Evolutionary conservation across 2,113 vertebrate genomes (phyloP), one percentile per base, ranked within the genome.

Genomic region (Aptenodytes forsteri): DNA sequence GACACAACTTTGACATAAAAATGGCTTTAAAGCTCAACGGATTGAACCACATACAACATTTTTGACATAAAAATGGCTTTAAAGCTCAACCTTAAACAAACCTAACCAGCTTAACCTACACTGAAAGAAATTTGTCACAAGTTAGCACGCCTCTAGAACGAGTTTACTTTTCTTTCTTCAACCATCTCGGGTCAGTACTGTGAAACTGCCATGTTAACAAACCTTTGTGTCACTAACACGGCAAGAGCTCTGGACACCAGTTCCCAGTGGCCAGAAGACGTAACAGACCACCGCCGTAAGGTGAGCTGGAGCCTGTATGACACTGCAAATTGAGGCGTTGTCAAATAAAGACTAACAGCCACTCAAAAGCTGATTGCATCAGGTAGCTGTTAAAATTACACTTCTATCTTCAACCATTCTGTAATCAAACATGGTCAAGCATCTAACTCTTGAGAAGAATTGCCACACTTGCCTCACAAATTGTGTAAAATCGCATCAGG

Each of bases 261-360:
- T 29, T 76, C 67, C 34, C 67, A 25, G 7, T 2, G 9, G n/a
- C 23, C 59, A 83, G 46, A 46, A 50, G 54, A 62, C 0, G 1
- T 1, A n/a, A 19, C 8, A 65, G 49, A n/a, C 26, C 79, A 59
- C 6, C 1, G 13, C 55, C 7, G 0, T 0, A 11, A n/a, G 38
- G 44, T 21, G 44, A 47, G 46, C 46, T 18, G 42, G 25, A 86
- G 19, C 54, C 47, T 2, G 1, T 1, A 1, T 13, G 34, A 23
- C 42, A 8, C 30, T 19, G 49, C 26, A 13, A 21, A 21, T 6
- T 3, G 47, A 94, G 64, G 47, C 0, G 13, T 9, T 38, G 34
- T 49, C 67, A 84, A 91, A 62, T 32, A 64, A 70, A 64, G 22
- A 27, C 55, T 26, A 40, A 42, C 22, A 14, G 8, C 15, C 44